Conservation (phyloP, 1,140 invertebrate species). For the Saccostrea cuccullata region DNA sequence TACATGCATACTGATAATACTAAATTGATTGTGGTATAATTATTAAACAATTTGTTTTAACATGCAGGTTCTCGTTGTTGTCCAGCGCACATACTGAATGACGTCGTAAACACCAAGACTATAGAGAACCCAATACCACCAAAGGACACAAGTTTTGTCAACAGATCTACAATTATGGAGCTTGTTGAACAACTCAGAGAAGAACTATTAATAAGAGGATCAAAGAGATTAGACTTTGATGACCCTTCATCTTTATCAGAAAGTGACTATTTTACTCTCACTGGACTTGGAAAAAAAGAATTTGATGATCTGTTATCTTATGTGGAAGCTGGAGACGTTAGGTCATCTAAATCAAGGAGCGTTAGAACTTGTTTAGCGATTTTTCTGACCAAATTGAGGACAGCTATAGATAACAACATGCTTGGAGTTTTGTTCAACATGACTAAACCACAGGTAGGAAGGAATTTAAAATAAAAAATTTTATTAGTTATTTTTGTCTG, state of each 20-base stretch:
- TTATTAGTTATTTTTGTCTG: neutral
- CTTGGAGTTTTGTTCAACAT: constrained; percentile 1
- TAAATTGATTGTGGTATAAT: too few species aligned
- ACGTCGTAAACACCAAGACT: neutral
- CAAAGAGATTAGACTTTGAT: constrained; percentile 35
- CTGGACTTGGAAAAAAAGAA: neutral
- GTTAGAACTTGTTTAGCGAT: constrained; percentile 9
- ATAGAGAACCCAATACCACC: neutral
- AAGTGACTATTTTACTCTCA: constrained; percentile 18
- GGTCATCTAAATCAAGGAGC: too few species aligned
- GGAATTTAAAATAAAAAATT: neutral
- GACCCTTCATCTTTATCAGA: neutral
- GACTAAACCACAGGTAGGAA: constrained; percentile 25
- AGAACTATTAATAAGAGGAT: neutral
- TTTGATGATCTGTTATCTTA: constrained; percentile 25
- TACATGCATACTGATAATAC: too few species aligned
- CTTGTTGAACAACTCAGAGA: neutral
- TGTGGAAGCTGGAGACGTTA: neutral
- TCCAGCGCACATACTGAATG: constrained; percentile 16
- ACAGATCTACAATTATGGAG: constrained; percentile 4
- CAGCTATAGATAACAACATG: neutral
- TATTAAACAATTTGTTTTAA: neutral
- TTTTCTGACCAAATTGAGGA: constrained; percentile 38
- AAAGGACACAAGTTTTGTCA: constrained; percentile 13
- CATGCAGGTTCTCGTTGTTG: neutral